These are phyloP conservation scores for Tragelaphus strepsiceros DNA, from an alignment of 2,113 vertebrate genomes.

Conservation along the genomic window DNA sequence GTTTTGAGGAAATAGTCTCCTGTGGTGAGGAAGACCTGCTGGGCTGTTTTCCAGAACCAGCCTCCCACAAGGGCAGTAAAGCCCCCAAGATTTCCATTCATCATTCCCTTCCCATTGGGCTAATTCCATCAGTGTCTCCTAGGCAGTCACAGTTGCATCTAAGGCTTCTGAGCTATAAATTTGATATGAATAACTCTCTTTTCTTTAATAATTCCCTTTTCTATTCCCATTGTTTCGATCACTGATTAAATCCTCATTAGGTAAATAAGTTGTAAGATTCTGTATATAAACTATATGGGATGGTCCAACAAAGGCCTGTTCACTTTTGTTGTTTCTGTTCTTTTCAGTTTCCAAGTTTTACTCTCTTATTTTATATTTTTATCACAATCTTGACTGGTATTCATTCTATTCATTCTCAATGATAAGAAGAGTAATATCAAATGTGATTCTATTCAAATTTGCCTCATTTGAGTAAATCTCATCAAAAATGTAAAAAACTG, in stretches of 20 bases:
- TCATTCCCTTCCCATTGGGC: not conserved
- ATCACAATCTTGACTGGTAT: not conserved
- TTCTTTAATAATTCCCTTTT: not conserved
- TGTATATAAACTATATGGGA: not conserved
- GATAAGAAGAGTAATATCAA: slow-evolving; percentile 1
- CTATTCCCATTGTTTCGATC: not conserved
- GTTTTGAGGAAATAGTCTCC: not conserved
- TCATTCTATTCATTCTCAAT: not conserved
- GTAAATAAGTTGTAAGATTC: not conserved
- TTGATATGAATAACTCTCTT: not conserved
- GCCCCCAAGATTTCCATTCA: not conserved
- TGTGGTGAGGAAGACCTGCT: not conserved
- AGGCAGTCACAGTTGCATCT: not conserved
- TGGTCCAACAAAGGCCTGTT: not conserved
- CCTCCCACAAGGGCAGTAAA: not conserved
- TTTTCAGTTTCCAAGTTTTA: not conserved
- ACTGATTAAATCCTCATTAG: not conserved
- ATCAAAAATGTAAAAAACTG: not conserved
- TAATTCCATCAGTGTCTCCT: not conserved
- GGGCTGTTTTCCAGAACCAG: not conserved
- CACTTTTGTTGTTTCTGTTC: not conserved
- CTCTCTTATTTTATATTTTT: not conserved
- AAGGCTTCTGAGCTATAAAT: not conserved
- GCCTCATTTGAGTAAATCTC: not conserved
- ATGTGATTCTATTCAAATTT: not conserved